phyloP scores from a whole-genome alignment of 2,888 invertebrate species.

The Nematopogon swammerdamellus region DNA sequence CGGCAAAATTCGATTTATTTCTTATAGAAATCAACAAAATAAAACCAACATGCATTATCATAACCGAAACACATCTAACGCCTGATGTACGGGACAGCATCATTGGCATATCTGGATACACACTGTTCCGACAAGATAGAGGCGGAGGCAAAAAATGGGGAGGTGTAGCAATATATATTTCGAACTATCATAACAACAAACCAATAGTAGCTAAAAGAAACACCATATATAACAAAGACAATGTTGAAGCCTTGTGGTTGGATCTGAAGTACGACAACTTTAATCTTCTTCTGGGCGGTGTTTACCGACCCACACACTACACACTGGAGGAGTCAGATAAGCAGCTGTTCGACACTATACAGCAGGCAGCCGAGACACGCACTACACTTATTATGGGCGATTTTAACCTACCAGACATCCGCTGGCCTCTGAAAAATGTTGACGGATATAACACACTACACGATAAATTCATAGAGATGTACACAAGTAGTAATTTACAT shows the following conservation, averaged over 20 bases:
- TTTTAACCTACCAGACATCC: background rate
- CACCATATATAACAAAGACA: background rate
- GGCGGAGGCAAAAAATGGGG: slow-evolving; percentile 1
- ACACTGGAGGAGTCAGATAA: slow-evolving; percentile 1
- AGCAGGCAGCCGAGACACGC: background rate
- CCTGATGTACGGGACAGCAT: background rate
- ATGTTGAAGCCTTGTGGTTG: slow-evolving; percentile 1
- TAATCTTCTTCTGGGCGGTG: background rate
- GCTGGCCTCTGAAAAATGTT: background rate
- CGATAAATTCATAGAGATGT: slow-evolving; percentile 1
- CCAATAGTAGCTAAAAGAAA: background rate
- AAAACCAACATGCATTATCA: background rate
- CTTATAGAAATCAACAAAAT: background rate
- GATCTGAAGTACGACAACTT: background rate
- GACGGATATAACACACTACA: background rate
- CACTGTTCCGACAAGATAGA: background rate
- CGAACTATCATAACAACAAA: background rate
- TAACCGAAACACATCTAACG: background rate
- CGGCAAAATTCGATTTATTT: background rate
- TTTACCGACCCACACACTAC: background rate
- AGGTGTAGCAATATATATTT: slow-evolving; percentile 1
- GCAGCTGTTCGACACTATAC: background rate
- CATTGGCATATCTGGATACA: background rate
- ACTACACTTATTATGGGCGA: background rate
- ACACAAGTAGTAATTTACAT: background rate